Conservation (phyloP, 2,888 invertebrate genomes). For the Sclerodermus sp. region DNA sequence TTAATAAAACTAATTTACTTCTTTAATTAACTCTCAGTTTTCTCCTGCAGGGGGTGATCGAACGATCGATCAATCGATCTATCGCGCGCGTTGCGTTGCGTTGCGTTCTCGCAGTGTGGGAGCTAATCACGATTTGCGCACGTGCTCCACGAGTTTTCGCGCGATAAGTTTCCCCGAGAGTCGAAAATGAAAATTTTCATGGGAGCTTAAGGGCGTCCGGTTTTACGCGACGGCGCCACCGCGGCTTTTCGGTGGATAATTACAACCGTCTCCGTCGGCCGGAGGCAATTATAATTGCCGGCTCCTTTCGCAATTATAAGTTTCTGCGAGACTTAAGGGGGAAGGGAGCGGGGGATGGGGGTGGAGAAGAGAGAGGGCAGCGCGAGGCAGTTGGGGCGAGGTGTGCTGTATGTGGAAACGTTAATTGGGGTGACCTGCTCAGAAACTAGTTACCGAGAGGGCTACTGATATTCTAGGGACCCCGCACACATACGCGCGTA, state of each 20-base stretch:
- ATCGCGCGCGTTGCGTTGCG: background rate
- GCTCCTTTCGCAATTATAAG: conserved; percentile 59
- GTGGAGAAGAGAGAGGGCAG: conserved; percentile 11
- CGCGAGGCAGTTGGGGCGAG: conserved; percentile 23
- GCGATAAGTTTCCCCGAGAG: no score
- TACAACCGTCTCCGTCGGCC: conserved; percentile 49
- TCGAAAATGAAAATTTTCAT: no score
- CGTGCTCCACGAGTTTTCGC: no score
- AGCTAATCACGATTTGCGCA: no score
- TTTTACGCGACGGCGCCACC: background rate
- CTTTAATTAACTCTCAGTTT: no score
- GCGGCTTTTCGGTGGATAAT: conserved; percentile 50
- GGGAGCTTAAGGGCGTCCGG: background rate
- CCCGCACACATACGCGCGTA: conserved; percentile 6
- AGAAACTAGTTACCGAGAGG: conserved; percentile 55
- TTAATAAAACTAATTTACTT: no score
- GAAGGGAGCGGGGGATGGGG: conserved; percentile 17
- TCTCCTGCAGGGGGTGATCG: no score
- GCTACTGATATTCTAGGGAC: conserved; percentile 45
- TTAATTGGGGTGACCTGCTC: conserved; percentile 58
- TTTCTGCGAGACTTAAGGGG: conserved; percentile 50
- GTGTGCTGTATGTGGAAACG: conserved; percentile 52
- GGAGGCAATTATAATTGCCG: conserved; percentile 58
- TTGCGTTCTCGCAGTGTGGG: no score
- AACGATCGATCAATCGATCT: background rate